These are phyloP conservation scores for Agapetus fuscipes DNA, from an alignment of 2,888 invertebrate species.

Conservation along the genomic window DNA sequence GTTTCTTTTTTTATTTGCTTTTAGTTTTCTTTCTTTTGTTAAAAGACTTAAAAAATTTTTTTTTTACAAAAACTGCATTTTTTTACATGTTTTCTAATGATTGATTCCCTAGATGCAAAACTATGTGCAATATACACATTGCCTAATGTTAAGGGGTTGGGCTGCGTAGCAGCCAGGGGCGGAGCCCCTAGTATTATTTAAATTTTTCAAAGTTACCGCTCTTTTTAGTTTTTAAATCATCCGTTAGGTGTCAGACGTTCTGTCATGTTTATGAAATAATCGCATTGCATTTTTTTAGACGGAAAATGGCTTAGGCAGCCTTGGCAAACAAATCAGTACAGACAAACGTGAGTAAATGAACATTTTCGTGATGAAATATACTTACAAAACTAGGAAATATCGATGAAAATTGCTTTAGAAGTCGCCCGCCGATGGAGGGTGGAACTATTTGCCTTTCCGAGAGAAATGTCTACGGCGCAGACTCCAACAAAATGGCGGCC, in stretches of 20 bases:
- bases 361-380: slow-evolving; percentile 7
- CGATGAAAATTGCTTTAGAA: not conserved
- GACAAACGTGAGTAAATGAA: slow-evolving; percentile 15
- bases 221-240: slow-evolving; percentile 1
- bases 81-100: too few species aligned
- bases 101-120: too few species aligned
- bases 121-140: too few species aligned
- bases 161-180: too few species aligned
- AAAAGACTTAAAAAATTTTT: too few species aligned
- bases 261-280: slow-evolving; percentile 18
- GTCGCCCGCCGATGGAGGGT: slow-evolving; percentile 3
- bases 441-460: slow-evolving; percentile 6
- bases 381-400: slow-evolving; percentile 8
- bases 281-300: slow-evolving; percentile 16
- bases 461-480: slow-evolving; percentile 45
- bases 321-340: slow-evolving; percentile 5
- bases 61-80: too few species aligned
- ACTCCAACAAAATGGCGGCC: slow-evolving; percentile 60
- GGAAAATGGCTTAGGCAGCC: slow-evolving; percentile 9
- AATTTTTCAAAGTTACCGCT: too few species aligned
- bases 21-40: too few species aligned
- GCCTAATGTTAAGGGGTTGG: too few species aligned
- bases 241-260: slow-evolving; percentile 6
- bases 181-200: too few species aligned
- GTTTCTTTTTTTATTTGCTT: too few species aligned